Evolutionary conservation across 2,797 vertebrate genomes (phyloP).

Genomic region (Decapterus maruadsi): DNA sequence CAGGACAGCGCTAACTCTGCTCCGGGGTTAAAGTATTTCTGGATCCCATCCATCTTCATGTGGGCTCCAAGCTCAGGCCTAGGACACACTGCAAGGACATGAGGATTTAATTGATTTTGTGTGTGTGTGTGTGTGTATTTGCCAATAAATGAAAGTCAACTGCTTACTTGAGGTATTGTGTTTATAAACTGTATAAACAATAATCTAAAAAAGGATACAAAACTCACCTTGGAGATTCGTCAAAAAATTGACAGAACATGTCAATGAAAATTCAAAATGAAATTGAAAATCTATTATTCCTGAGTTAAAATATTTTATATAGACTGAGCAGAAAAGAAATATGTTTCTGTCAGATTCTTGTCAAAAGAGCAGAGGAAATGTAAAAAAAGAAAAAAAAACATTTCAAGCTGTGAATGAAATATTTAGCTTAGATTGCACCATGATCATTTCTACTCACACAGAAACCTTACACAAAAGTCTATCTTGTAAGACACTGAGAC

Average conservation of each 20-base stretch:
- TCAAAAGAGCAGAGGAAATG: not conserved
- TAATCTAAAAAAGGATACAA: not conserved
- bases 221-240: not conserved
- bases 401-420: not conserved
- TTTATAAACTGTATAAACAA: too few relatives aligned
- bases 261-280: not conserved
- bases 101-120: not conserved
- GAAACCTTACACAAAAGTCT: not conserved
- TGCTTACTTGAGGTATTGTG: not conserved
- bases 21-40: conserved; percentile 80
- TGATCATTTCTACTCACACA: not conserved
- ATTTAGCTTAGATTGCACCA: not conserved
- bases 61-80: conserved; percentile 77
- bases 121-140: too few relatives aligned
- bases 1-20: conserved; percentile 80
- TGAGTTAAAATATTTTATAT: not conserved
- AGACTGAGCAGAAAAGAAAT: not conserved
- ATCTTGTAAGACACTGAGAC: too few relatives aligned
- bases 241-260: too few relatives aligned
- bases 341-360: not conserved
- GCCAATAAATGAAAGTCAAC: not conserved
- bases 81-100: conserved; percentile 77
- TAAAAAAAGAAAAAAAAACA: not conserved
- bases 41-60: conserved; percentile 64
- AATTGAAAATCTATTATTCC: not conserved